Conservation (phyloP, 2,113 vertebrate species). For the Chamaea fasciata region DNA sequence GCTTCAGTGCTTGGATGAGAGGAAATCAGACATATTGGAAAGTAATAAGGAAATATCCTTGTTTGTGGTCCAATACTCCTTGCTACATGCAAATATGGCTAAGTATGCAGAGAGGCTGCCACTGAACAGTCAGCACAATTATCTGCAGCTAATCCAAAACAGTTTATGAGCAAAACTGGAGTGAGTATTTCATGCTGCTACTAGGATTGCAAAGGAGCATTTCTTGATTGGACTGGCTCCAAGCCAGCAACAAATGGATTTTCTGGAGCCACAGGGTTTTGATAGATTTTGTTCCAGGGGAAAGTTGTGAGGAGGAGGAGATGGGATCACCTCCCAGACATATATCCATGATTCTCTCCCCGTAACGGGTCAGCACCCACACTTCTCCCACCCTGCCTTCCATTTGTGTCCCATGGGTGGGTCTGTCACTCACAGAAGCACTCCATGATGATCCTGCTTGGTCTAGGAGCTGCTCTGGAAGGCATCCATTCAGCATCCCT, state of each 20-base stretch:
- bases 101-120: background rate
- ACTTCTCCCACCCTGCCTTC: background rate
- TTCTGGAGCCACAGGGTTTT: background rate
- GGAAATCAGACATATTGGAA: background rate
- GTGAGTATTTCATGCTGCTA: background rate
- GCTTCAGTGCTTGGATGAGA: background rate
- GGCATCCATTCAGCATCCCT: background rate
- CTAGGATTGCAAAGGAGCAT: background rate
- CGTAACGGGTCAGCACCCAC: rapidly evolving
- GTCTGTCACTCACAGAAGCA: background rate
- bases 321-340: rapidly evolving
- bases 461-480: constrained; percentile 6
- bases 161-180: background rate
- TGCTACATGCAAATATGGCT: background rate
- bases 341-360: background rate
- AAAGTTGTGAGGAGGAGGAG: background rate
- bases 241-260: background rate
- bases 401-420: background rate
- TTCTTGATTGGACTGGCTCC: background rate
- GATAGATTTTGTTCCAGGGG: background rate
- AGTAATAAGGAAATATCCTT: background rate
- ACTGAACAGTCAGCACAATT: background rate
- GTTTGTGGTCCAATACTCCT: background rate
- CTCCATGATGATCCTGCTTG: background rate
- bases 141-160: constrained; percentile 9